Evolutionary conservation across 1,140 invertebrate genomes (phyloP), one percentile per base, ranked within the genome.

Genomic region (Drosophila repleta): DNA sequence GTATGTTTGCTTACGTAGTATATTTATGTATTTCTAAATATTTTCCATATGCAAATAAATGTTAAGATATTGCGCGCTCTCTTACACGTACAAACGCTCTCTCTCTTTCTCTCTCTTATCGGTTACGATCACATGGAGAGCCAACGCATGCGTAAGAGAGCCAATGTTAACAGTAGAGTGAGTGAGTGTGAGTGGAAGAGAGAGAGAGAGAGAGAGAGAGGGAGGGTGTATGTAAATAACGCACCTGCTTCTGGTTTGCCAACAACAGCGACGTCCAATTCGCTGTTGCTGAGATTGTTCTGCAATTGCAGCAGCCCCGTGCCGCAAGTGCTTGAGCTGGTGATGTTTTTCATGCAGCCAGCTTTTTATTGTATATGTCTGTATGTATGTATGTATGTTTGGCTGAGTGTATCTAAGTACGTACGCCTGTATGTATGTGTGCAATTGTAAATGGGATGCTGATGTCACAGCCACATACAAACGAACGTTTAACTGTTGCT

Each of bases 331-430:
- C 83, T 79, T 29, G 88, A 79, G 83, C 88, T 90, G 49, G 88
- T 90, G 61, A 90, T 90, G 78, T 90, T 90, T 90, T 90, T 90
- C 88, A 90, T 90, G 88, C 88, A 90, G 85, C 84, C 84, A 89
- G 80, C 66, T 88, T 83, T 35, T 69, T 68, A 18, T 45, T 56
- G 10, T 67, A 45, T n/a, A 13, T 21, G 18, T 49, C 58, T 60
- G 39, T 45, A 11, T 45, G 5, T 64, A 21, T 26, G 18, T 46
- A 41, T 15, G 21, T 58, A 29, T 39, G 26, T 52, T 57, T 58
- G 4, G 4, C n/a, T n/a, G 21, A 41, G 57, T 53, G 39, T 45
- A 11, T 15, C 10, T 63, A 21, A 11, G 17, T 46, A 41, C 2
- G 29, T 58, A 49, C 26, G 29, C 48, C 57, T 60, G 24, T 53